Percentiles rank a stretch among this genome's conserved stretches.
These are phyloP conservation scores for Microchirus variegatus DNA, from an alignment of 2,797 vertebrate genomes.

Conservation along the genomic window DNA sequence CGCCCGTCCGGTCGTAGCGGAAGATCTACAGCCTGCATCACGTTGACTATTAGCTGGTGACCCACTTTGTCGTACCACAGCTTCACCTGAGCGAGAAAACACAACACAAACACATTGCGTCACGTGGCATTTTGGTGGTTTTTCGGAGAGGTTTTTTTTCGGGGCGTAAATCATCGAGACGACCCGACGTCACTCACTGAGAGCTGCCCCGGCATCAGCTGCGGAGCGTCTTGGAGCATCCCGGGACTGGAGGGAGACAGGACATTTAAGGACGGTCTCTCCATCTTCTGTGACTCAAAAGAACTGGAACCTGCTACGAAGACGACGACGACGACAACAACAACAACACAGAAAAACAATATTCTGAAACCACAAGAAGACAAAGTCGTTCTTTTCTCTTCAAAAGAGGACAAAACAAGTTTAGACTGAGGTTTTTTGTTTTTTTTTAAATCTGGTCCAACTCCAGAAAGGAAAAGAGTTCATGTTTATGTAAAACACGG, in stretches of 20 bases:
- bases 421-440: neutral
- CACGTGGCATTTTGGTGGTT: neutral
- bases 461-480: neutral
- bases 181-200: slow-evolving; percentile 84
- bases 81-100: slow-evolving; percentile 86
- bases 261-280: slow-evolving; percentile 96
- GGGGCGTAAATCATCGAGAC: too few species aligned
- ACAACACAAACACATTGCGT: slow-evolving; percentile 20
- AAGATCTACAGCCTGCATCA: slow-evolving; percentile 93
- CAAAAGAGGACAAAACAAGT: slow-evolving; percentile 1
- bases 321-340: neutral
- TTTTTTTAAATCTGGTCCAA: slow-evolving; percentile 5
- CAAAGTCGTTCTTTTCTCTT: neutral
- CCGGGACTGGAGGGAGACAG: slow-evolving; percentile 96
- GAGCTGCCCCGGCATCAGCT: slow-evolving; percentile 94
- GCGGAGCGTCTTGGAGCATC: slow-evolving; percentile 91
- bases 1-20: slow-evolving; percentile 90
- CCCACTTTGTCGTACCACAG: slow-evolving; percentile 98
- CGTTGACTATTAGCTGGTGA: slow-evolving; percentile 96
- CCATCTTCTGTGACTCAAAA: slow-evolving; percentile 99
- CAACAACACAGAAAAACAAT: slow-evolving; percentile 2
- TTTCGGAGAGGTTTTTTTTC: neutral
- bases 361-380: neutral
- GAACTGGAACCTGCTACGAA: slow-evolving; percentile 93
- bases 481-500: neutral